These are phyloP conservation scores for Notamacropus eugenii DNA, from an alignment of 2,797 vertebrate species.

Conservation along the genomic window DNA sequence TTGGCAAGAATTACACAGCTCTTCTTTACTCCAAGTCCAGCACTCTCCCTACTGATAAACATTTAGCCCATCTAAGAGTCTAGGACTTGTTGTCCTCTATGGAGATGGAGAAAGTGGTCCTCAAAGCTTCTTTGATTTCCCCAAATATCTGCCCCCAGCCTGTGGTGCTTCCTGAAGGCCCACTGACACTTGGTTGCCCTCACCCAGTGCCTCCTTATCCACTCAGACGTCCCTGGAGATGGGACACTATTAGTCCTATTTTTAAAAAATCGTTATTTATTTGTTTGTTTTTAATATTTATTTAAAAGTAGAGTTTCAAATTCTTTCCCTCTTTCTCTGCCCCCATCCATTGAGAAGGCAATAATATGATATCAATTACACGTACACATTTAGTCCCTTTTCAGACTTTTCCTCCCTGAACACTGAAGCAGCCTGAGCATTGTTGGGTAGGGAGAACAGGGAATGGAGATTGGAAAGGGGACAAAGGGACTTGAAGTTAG, in stretches of 20 bases:
- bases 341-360: not conserved
- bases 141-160: not conserved
- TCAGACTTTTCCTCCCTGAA: not conserved
- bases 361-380: not conserved
- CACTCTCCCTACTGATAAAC: not conserved
- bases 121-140: not conserved
- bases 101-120: not conserved
- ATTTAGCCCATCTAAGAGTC: not conserved
- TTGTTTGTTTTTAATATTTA: not conserved
- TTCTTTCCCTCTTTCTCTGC: not conserved
- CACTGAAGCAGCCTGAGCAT: not conserved
- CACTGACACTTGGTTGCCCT: not conserved
- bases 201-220: not conserved
- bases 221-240: not conserved
- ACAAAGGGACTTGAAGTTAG: not conserved
- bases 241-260: not conserved
- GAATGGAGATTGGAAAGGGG: not conserved
- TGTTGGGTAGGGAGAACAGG: not conserved
- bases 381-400: not conserved
- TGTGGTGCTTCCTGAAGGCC: not conserved
- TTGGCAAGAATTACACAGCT: not conserved
- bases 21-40: not conserved
- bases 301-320: not conserved
- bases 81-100: not conserved
- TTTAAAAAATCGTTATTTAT: not conserved